Evolutionary conservation across 2,888 invertebrate genomes (phyloP).

Genomic region (Netelia inedita): DNA sequence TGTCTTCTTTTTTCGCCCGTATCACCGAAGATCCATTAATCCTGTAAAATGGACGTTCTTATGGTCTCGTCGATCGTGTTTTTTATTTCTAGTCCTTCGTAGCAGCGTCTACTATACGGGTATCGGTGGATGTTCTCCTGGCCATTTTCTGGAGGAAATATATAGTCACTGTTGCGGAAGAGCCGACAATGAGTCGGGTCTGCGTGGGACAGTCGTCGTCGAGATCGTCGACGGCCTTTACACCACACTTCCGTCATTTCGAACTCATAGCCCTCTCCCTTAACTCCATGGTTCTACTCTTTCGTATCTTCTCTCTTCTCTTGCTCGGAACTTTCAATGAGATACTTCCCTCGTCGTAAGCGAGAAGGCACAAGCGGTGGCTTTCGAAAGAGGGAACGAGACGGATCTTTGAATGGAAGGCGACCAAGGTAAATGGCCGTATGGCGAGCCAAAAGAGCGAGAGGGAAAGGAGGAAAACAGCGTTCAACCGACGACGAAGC

Average conservation of each 20-base stretch:
- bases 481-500: neutral
- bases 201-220: neutral
- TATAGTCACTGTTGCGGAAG: neutral
- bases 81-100: neutral
- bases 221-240: slow-evolving; percentile 12
- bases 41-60: slow-evolving; percentile 3
- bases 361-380: slow-evolving; percentile 46
- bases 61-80: neutral
- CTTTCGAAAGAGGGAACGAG: neutral
- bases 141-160: neutral
- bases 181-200: slow-evolving; percentile 32
- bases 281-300: neutral
- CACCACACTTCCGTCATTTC: slow-evolving; percentile 7
- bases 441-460: slow-evolving; percentile 31
- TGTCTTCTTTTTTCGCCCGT: neutral
- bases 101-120: neutral
- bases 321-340: slow-evolving; percentile 40
- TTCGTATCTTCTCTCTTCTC: slow-evolving; percentile 5
- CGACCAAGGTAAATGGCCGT: slow-evolving; percentile 43
- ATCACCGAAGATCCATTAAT: slow-evolving; percentile 32
- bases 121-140: neutral
- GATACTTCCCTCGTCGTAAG: slow-evolving; percentile 1
- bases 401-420: slow-evolving; percentile 49
- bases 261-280: neutral
- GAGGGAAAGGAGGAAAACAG: slow-evolving; percentile 15